Evolutionary conservation across 2,888 invertebrate species (phyloP).

Genomic region (Trachelus stipa): DNA sequence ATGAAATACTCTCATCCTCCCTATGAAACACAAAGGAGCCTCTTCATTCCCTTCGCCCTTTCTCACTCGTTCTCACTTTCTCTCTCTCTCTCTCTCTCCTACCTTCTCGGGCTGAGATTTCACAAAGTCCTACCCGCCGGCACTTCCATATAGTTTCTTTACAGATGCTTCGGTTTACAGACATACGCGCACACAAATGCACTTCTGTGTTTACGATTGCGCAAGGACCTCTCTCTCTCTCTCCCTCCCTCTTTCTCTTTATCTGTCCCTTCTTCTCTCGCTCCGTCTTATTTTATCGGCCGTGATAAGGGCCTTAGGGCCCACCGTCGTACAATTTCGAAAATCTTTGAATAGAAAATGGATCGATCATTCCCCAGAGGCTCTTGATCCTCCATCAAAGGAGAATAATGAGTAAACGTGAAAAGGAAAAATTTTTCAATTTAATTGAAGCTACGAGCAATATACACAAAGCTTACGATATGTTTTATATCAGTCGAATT

Average conservation of each 20-base stretch:
- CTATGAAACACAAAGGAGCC: neutral
- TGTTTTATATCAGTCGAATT: neutral
- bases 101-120: constrained; percentile 18
- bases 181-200: neutral
- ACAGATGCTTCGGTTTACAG: neutral
- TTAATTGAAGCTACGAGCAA: neutral
- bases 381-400: neutral
- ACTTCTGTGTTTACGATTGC: neutral
- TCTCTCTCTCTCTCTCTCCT: neutral
- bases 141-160: constrained; percentile 33
- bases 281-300: neutral
- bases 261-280: too few species aligned
- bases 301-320: neutral
- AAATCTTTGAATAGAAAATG: neutral
- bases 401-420: neutral
- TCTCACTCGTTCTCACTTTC: neutral
- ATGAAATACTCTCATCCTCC: neutral
- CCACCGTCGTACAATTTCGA: neutral
- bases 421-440: neutral
- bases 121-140: constrained; percentile 27
- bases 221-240: neutral
- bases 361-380: neutral
- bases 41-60: neutral
- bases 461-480: neutral
- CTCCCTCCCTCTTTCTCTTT: neutral